Evolutionary conservation across 2,888 invertebrate genomes (phyloP).

Genomic region (Agonum fuliginosum): DNA sequence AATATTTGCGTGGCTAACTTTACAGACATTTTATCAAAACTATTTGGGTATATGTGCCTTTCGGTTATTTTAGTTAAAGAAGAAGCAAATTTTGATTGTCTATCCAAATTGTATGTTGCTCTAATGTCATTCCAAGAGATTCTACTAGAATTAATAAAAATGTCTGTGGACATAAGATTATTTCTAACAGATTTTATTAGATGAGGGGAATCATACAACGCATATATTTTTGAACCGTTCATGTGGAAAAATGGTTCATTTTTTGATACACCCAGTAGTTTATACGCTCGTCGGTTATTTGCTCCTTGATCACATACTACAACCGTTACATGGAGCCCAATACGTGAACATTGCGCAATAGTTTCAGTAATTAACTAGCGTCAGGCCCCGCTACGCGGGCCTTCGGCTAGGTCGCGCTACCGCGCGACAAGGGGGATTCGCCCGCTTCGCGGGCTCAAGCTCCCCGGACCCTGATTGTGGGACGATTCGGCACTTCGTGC

Average conservation of each 20-base stretch:
- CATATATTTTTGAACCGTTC: slow-evolving; percentile 51
- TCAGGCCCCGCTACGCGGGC: no score
- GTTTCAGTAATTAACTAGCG: slow-evolving; percentile 58
- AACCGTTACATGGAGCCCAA: slow-evolving; percentile 51
- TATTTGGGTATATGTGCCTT: background rate
- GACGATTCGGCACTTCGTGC: no score
- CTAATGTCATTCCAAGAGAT: slow-evolving; percentile 59
- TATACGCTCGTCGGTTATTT: slow-evolving; percentile 60
- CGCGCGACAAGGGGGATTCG: no score
- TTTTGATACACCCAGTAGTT: slow-evolving; percentile 52
- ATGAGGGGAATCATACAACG: slow-evolving; percentile 62
- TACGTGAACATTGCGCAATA: slow-evolving; percentile 46
- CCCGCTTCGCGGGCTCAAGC: no score
- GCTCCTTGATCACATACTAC: slow-evolving; percentile 63
- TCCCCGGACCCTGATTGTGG: no score
- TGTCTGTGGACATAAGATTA: slow-evolving; percentile 59
- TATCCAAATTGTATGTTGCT: background rate
- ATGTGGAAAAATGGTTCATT: slow-evolving; percentile 52
- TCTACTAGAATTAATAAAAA: slow-evolving; percentile 31
- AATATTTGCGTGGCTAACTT: slow-evolving; percentile 3
- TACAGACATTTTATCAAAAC: slow-evolving; percentile 6
- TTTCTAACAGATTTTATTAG: slow-evolving; percentile 61
- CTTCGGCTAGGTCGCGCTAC: no score
- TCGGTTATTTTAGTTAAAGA: background rate
- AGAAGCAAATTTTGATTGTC: background rate